Conservation (phyloP, 2,888 invertebrate species). For the Dermolepida albohirtum region DNA sequence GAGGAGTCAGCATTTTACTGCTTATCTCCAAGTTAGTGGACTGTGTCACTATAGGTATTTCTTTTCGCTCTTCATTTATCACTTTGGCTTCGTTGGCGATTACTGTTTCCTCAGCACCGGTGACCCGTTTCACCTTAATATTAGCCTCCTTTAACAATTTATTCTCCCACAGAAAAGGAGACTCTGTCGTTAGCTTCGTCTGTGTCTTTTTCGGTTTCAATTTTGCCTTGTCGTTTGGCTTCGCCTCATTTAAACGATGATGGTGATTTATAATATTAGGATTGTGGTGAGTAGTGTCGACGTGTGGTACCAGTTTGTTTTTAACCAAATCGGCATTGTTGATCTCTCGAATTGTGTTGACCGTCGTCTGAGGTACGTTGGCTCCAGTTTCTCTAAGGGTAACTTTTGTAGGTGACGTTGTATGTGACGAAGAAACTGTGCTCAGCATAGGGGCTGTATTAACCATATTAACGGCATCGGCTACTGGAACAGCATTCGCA, state of each 20-base stretch:
- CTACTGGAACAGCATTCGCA: not conserved
- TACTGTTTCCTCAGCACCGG: constrained; percentile 17
- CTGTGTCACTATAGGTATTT: constrained; percentile 21
- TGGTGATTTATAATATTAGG: not conserved
- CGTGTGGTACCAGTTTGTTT: not conserved
- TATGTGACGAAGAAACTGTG: not conserved
- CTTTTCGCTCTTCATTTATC: constrained; percentile 21
- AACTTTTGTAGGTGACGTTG: not conserved
- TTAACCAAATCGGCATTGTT: not conserved
- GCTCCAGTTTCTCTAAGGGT: not conserved
- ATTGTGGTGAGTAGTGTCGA: not conserved
- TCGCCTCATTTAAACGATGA: not conserved
- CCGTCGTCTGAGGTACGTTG: constrained; percentile 1
- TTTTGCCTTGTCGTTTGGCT: not conserved
- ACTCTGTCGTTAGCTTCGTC: constrained; percentile 28
- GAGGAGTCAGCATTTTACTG: constrained; percentile 33
- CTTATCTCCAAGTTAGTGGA: constrained; percentile 31
- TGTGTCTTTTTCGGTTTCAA: not conserved
- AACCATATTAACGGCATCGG: not conserved
- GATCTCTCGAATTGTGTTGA: not conserved
- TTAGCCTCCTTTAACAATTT: constrained; percentile 38
- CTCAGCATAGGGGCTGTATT: not conserved
- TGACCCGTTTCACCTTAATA: constrained; percentile 36
- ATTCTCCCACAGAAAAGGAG: constrained; percentile 41
- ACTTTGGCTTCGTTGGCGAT: constrained; percentile 14